These are phyloP conservation scores for Pelochelys cantorii DNA, from an alignment of 2,797 vertebrate genomes.

Conservation along the genomic window DNA sequence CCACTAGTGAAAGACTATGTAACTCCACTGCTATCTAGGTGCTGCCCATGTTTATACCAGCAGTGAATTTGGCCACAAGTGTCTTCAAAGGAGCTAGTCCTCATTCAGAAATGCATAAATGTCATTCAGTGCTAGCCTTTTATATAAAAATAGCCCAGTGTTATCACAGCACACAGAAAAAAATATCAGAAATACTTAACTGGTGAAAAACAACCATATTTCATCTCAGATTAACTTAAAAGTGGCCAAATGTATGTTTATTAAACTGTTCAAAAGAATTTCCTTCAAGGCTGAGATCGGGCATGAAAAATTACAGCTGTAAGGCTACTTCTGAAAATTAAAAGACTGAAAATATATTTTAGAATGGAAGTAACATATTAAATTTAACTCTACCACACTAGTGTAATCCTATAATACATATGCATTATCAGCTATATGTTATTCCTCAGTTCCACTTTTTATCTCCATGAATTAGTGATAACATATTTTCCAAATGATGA, in stretches of 20 bases:
- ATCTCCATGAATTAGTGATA: background rate
- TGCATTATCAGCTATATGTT: background rate
- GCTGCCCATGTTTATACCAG: background rate
- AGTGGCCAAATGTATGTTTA: background rate
- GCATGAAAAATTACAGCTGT: background rate
- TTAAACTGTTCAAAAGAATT: background rate
- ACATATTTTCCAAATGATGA: background rate
- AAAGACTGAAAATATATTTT: background rate
- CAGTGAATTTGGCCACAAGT: background rate
- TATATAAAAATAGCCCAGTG: background rate
- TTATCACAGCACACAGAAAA: background rate
- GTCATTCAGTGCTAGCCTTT: background rate
- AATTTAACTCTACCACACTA: background rate
- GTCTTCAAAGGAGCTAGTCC: background rate
- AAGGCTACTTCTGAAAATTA: background rate
- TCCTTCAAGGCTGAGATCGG: background rate
- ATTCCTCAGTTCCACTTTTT: background rate
- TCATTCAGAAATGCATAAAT: background rate
- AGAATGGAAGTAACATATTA: background rate
- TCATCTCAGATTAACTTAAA: constrained; percentile 1
- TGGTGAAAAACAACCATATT: background rate
- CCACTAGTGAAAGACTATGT: background rate
- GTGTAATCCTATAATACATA: background rate
- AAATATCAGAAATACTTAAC: background rate
- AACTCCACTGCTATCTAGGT: background rate